Evolutionary conservation across 2,888 invertebrate species (phyloP).

Genomic region (Stratiomys singularior): DNA sequence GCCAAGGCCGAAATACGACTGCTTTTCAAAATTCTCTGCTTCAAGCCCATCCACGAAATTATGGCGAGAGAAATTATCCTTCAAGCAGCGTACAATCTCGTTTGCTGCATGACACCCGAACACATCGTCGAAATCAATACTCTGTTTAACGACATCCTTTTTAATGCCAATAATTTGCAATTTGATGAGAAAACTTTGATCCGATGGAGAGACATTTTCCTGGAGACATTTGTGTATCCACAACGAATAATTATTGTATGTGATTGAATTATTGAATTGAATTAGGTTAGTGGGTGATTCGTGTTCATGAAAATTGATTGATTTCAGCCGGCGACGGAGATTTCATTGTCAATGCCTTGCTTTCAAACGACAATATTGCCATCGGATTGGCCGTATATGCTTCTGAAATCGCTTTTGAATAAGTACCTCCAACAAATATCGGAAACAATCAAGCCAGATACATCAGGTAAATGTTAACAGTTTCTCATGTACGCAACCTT

Average conservation of each 20-base stretch:
- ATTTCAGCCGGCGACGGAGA: conserved; percentile 60
- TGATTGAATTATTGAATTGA: conserved; percentile 63
- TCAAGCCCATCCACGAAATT: conserved; percentile 58
- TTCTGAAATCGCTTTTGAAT: conserved; percentile 67
- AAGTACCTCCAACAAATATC: conserved; percentile 69
- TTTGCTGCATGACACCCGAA: conserved; percentile 71
- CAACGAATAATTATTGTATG: conserved; percentile 63
- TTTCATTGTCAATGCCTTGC: conserved; percentile 66
- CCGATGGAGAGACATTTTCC: conserved; percentile 68
- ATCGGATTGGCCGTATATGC: conserved; percentile 82
- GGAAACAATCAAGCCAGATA: conserved; percentile 59
- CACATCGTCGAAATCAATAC: conserved; percentile 70
- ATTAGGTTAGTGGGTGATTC: conserved; percentile 60
- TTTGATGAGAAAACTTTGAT: conserved; percentile 68
- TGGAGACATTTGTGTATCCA: conserved; percentile 66
- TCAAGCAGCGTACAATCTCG: conserved; percentile 70
- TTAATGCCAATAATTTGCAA: conserved; percentile 71
- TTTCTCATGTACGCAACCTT: too few species aligned
- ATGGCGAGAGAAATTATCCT: conserved; percentile 57
- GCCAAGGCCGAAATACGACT: conserved; percentile 73
- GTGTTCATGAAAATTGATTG: conserved; percentile 43
- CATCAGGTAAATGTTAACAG: conserved; percentile 12
- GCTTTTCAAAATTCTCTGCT: conserved; percentile 59
- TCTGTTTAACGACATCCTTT: conserved; percentile 71
- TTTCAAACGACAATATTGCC: conserved; percentile 77